These are phyloP conservation scores for Marronus borbonicus DNA, from an alignment of 2,888 invertebrate genomes.

Conservation along the genomic window DNA sequence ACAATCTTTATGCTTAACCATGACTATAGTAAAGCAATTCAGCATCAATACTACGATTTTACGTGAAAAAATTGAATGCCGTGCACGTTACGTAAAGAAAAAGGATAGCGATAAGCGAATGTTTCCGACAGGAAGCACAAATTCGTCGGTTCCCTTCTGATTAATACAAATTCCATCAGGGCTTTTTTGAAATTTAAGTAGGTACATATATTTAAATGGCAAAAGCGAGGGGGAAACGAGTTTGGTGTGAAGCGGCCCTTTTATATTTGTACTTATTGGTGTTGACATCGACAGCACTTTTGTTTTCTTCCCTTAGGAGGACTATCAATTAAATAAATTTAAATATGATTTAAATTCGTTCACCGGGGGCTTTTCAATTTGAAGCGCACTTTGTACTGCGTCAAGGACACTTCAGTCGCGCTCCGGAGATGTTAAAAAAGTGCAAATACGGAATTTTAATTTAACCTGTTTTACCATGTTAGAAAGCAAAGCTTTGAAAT, in stretches of 20 bases:
- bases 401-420: conserved; percentile 16
- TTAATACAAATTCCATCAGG: conserved; percentile 32
- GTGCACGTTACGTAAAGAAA: too few species aligned
- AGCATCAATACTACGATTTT: too few species aligned
- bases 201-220: conserved; percentile 34
- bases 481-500: not conserved
- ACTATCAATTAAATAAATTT: conserved; percentile 46
- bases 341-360: conserved; percentile 40
- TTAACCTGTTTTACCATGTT: not conserved
- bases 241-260: conserved; percentile 29
- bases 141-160: not conserved
- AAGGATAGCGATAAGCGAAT: not conserved
- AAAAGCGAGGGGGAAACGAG: conserved; percentile 23
- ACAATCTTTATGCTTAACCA: too few species aligned
- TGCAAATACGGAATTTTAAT: conserved; percentile 33
- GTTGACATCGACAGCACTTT: conserved; percentile 20
- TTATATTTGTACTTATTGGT: conserved; percentile 42
- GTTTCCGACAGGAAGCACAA: not conserved
- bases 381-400: not conserved
- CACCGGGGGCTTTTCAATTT: conserved; percentile 17
- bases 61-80: too few species aligned
- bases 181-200: conserved; percentile 27
- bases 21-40: too few species aligned
- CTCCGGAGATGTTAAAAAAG: conserved; percentile 18
- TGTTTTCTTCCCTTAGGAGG: conserved; percentile 7